A percentile compares a stretch with the other conserved stretches of the same genome.
phyloP scores from a whole-genome alignment of 92 coral and sea anemone species.

The Porites evermanni region DNA sequence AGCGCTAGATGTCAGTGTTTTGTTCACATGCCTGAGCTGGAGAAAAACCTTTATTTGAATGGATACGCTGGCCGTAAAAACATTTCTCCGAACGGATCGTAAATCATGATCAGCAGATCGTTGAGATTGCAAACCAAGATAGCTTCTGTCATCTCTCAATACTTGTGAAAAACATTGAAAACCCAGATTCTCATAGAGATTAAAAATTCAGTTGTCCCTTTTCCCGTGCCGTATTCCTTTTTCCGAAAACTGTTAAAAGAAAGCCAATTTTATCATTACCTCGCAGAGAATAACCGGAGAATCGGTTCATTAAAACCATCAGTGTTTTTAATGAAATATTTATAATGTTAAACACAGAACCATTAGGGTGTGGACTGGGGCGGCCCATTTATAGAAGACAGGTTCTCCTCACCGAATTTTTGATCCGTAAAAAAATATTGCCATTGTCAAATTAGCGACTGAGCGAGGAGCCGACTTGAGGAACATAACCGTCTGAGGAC shows the following conservation, averaged over 20 bases:
- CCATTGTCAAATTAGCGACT: background rate
- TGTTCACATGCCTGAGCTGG: no score
- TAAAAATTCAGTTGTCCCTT: no score
- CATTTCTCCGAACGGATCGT: no score
- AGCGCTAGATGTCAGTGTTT: no score
- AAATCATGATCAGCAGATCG: no score
- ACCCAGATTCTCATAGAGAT: no score
- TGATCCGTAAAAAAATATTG: conserved; percentile 2
- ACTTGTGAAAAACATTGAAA: no score
- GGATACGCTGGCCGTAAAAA: no score
- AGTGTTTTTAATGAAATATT: conserved; percentile 51
- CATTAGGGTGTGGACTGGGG: conserved; percentile 3
- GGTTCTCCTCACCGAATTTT: conserved; percentile 25
- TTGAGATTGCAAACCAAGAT: no score
- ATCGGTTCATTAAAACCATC: conserved; percentile 1
- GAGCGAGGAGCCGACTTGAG: background rate
- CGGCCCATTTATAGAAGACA: conserved; percentile 22
- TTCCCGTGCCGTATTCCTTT: no score
- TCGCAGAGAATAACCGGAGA: background rate
- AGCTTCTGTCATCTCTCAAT: no score
- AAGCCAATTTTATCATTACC: background rate
- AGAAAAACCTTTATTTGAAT: no score
- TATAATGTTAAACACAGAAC: conserved; percentile 13
- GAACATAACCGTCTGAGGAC: background rate
- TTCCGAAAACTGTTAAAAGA: background rate